Percentiles rank a stretch among this genome's conserved stretches.
These are phyloP conservation scores for Gila orcuttii DNA, from an alignment of 2,113 vertebrate species.

Conservation along the genomic window DNA sequence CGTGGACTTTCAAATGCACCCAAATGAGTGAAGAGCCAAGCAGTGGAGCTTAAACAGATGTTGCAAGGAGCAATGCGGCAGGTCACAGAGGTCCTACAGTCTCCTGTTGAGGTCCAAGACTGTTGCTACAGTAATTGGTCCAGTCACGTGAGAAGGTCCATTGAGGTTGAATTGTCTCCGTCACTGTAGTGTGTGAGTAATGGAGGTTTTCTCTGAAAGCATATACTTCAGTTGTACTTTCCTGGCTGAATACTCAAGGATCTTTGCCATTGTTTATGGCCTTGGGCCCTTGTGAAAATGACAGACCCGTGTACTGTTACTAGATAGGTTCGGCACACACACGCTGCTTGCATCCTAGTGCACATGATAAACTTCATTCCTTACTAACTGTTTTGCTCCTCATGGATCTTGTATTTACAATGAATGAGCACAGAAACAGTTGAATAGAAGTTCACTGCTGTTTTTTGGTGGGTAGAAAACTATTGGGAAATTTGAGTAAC, in stretches of 20 bases:
- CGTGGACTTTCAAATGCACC: conserved; percentile 44
- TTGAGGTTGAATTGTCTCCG: not conserved
- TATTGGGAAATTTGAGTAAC: not conserved
- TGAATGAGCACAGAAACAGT: conserved; percentile 15
- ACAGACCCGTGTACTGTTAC: conserved; percentile 37
- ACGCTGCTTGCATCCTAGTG: conserved; percentile 5
- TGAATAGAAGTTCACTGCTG: conserved; percentile 26
- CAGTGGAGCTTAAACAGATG: conserved; percentile 47
- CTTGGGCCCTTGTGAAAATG: conserved; percentile 27
- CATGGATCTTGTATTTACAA: not conserved
- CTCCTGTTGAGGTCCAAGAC: conserved; percentile 7
- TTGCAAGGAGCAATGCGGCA: conserved; percentile 25
- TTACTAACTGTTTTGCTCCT: not conserved
- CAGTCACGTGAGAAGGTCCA: not conserved
- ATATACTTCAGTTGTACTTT: conserved; percentile 9
- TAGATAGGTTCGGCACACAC: not conserved
- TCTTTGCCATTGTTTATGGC: conserved; percentile 40
- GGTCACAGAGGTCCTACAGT: not conserved
- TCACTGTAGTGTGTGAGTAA: conserved; percentile 16
- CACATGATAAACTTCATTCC: not conserved
- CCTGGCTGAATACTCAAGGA: conserved; percentile 4
- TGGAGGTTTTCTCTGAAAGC: conserved; percentile 11
- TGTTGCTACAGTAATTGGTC: conserved; percentile 11
- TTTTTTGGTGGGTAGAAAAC: conserved; percentile 23
- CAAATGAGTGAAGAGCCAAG: conserved; percentile 39